Evolutionary conservation across 1,140 invertebrate species (phyloP), one percentile per base, ranked within the genome.

Genomic region (Drosophila miranda): DNA sequence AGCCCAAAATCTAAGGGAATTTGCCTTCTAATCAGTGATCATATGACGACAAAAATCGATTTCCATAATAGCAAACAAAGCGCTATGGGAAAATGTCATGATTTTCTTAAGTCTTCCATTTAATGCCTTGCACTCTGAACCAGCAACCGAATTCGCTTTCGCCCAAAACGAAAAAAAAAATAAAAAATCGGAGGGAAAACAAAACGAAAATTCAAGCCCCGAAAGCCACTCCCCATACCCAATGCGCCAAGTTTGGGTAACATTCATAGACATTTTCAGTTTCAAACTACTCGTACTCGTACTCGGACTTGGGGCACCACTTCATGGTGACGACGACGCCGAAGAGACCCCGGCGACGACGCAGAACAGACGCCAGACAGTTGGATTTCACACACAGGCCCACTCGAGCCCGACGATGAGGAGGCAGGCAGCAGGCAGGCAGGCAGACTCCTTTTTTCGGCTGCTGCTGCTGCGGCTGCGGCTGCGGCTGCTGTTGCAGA

Each of bases 101-200:
- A 84, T 86, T 84, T 72, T 72, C 49, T 80, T 73, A 67, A 63
- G 72, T 64, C 58, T 43, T 75, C 81, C 73, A 86, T 73, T 84
- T 84, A 84, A 86, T 74, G 80, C 81, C 69, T 72, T 75, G 81
- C 81, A 76, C 79, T 84, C 79, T 83, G 80, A 84, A 83, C 79
- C 62, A 76, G 71, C 80, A 53, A 75, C 80, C 62, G 68, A 84
- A 83, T 80, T 50, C 70, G 80, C 80, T 86, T 84, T 84, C 81
- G 81, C 77, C 73, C 50, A 70, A 59, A 70, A 30, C 30, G 30
- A 30, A 75, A 53, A 46, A n/a, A 58, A 59, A 59, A 59, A 13
- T 11, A 30, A 57, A 52, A 61, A 19, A 19, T 26, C 23, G 23
- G 23, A 26, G 23, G 23, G 23, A 26, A 26, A 26, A 26, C 23